Evolutionary conservation across 2,797 vertebrate genomes (phyloP), one percentile per base, ranked within the genome.

Genomic region (Crocodylus rhombifer): DNA sequence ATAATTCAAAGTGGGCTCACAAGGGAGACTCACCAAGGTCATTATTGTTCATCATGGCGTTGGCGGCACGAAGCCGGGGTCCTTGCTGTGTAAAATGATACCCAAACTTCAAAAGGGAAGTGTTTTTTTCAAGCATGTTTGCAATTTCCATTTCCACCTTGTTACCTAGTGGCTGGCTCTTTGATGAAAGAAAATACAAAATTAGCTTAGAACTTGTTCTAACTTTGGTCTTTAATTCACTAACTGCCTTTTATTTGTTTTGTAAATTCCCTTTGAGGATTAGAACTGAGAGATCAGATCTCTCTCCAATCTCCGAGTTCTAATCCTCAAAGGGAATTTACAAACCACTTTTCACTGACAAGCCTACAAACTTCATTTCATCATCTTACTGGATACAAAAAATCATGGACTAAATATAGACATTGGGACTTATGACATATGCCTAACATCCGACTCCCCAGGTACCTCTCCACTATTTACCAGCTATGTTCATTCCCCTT

Each of bases 121-220:
- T 98, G 95, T 99, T 99, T 96, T 99, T 99, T 98, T 99, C 99
- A 98, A 99, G 95, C 98, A 99, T 99, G 96, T 95, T 98, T n/a
- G 99, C 99, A 0, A 99, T 99, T 97, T 99, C 99, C 99, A 99
- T 99, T 98, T 99, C 99, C 77, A 99, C 99, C 93, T 99, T 99
- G 98, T 99, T 99, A 93, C 99, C 99, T 96, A 99, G 95, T 2
- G 98, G 99, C 96, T 99, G 99, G 96, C 99, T 99, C 99, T 99
- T 97, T 84, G 91, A 78, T 87, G 64, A 76, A 80, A 91, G 74
- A 82, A 33, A 94, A 80, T 17, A 91, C 57, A 88, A 88, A 81
- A 94, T 62, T 55, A 87, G 7, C 6, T 82, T 62, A 83, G 61
- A 30, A 61, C 30, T 36, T 12, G 77, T 20, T 55, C 28, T 77